Evolutionary conservation across 2,888 invertebrate genomes (phyloP), one percentile per base, ranked within the genome.

Genomic region (Caenorhabditis afra): DNA sequence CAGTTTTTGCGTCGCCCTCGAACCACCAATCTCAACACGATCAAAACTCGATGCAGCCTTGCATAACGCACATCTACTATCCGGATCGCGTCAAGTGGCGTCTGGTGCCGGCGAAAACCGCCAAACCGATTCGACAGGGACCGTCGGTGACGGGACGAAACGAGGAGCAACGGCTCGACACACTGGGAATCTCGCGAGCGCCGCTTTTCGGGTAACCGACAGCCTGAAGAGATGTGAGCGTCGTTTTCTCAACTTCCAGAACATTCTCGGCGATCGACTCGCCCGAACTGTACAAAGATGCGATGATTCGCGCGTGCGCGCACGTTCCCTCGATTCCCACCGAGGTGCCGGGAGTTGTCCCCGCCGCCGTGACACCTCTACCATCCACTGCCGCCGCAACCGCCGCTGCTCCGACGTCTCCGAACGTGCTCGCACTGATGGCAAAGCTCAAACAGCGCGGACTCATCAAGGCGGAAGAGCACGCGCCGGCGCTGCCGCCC

Each of bases 131-230:
- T n/a, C n/a, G 23, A 14, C 14, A 29, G 18, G 44, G 39, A 0
- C 18, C 29, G 0, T 49, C 61, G n/a, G 53, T 66, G 37, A 49
- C 57, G 50, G 47, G 35, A 23, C 16, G 22, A 18, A 35, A 44
- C 0, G 78, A 78, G 35, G 66, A 53, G 18, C 16, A 47, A 29
- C 47, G 78, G 7, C 41, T 57, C n/a, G 55, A 53, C 8, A 16
- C 23, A 0, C n/a, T 50, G 18, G 23, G 45, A 16, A 62, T 66
- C n/a, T 78, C 61, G 3, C 44, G 64, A 29, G 66, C 66, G 3
- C 66, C 78, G 18, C 41, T 78, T n/a, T 66, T 71, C 37, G 78
- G 78, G 77, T 77, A n/a, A n/a, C n/a, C n/a, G n/a, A n/a, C n/a
- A 29, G 65, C 7, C 7, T 29, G 29, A 29, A 3, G 29, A 29